These are phyloP conservation scores for Heliconius himera DNA, from an alignment of 1,140 invertebrate genomes.

Conservation along the genomic window DNA sequence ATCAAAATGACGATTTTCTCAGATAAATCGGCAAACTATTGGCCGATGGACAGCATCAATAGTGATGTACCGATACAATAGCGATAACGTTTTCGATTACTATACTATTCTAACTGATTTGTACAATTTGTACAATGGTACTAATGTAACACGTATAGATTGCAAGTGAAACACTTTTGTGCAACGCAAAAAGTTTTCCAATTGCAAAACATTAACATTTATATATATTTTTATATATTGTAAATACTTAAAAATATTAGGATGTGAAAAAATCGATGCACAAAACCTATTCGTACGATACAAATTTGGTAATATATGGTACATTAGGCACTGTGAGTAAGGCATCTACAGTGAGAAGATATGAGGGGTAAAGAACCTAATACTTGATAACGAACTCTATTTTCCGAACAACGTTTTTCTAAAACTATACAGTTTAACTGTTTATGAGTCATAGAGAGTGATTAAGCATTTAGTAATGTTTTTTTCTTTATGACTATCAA, in stretches of 20 bases:
- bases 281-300: conserved; percentile 66
- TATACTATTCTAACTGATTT: conserved; percentile 24
- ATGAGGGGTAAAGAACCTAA: conserved; percentile 52
- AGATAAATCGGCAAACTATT: conserved; percentile 3
- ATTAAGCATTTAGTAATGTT: background rate
- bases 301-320: conserved; percentile 80
- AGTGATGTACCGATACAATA: conserved; percentile 2
- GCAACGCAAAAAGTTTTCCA: conserved; percentile 26
- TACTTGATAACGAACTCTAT: conserved; percentile 23
- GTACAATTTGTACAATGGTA: conserved; percentile 34
- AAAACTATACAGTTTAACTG: background rate
- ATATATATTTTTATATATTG: conserved; percentile 37
- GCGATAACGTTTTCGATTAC: background rate
- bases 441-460: background rate
- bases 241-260: conserved; percentile 60
- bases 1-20: conserved; percentile 1
- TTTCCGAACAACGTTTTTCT: background rate
- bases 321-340: conserved; percentile 82
- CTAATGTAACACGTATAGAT: conserved; percentile 20
- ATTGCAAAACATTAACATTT: conserved; percentile 28
- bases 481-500: background rate
- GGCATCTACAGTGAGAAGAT: conserved; percentile 82
- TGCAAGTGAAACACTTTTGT: conserved; percentile 32
- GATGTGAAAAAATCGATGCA: conserved; percentile 70
- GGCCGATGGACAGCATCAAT: conserved; percentile 1